A percentile compares a stretch with the other conserved stretches of the same genome.
These are phyloP conservation scores for Leptopilina clavipes DNA, from an alignment of 1,140 invertebrate species.

Conservation along the genomic window DNA sequence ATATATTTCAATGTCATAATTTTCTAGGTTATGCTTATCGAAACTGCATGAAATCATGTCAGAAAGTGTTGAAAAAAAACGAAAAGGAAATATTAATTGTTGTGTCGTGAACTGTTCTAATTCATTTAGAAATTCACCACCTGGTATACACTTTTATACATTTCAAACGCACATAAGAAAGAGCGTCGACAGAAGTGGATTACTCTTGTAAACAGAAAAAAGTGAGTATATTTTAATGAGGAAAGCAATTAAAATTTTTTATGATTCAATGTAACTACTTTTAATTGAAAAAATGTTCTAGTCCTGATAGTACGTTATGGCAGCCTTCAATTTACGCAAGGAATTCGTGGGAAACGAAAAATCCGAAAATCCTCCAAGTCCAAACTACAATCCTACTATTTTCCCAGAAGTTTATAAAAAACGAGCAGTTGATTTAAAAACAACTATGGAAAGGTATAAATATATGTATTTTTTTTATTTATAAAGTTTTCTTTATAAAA, in stretches of 20 bases:
- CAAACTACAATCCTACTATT: not conserved
- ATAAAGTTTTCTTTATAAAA: too few relatives aligned
- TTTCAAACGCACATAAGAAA: not conserved
- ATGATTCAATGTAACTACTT: not conserved
- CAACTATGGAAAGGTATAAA: not conserved
- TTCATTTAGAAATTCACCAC: constrained; percentile 6
- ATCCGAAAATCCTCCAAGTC: not conserved
- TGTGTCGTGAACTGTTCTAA: constrained; percentile 13
- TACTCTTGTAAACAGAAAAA: constrained; percentile 4
- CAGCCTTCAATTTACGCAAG: not conserved
- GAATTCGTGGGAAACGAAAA: not conserved
- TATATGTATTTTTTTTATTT: not conserved
- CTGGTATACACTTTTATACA: not conserved
- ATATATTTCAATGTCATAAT: too few relatives aligned
- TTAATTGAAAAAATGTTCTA: not conserved
- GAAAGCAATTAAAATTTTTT: not conserved
- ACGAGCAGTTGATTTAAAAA: not conserved
- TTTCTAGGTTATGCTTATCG: too few relatives aligned
- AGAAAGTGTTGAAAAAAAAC: not conserved
- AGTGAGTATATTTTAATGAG: constrained; percentile 4
- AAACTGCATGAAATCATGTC: not conserved
- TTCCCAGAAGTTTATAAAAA: not conserved
- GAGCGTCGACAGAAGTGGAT: not conserved
- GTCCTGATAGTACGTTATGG: not conserved
- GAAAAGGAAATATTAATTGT: constrained; percentile 1